These are phyloP conservation scores for Periplaneta americana DNA, from an alignment of 1,140 invertebrate genomes.

Conservation along the genomic window DNA sequence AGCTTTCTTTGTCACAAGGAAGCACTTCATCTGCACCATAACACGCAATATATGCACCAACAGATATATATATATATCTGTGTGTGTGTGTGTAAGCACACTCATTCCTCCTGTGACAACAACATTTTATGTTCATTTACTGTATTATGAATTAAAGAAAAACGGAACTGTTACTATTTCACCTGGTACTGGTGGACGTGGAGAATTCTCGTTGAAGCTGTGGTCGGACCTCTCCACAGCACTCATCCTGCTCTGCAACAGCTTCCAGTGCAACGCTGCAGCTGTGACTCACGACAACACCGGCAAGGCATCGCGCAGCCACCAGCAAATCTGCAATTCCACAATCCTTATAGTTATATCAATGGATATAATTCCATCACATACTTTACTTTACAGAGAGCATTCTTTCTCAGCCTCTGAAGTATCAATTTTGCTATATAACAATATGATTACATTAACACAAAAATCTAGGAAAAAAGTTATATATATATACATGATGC, in stretches of 20 bases:
- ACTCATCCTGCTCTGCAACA: constrained; percentile 11
- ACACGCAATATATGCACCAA: too few relatives aligned
- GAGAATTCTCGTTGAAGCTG: constrained; percentile 47
- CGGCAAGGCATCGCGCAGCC: neutral
- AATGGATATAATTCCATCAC: neutral
- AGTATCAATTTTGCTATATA: neutral
- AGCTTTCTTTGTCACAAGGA: too few relatives aligned
- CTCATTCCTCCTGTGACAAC: too few relatives aligned
- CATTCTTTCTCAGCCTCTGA: neutral
- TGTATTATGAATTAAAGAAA: too few relatives aligned
- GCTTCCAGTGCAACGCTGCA: neutral
- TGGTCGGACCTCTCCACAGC: constrained; percentile 20
- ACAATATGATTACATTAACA: neutral
- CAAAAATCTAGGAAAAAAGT: neutral
- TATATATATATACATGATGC: neutral
- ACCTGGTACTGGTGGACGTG: constrained; percentile 46
- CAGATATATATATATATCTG: too few relatives aligned
- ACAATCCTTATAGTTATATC: too few relatives aligned
- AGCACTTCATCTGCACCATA: too few relatives aligned
- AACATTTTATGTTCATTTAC: too few relatives aligned
- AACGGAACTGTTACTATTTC: constrained; percentile 22
- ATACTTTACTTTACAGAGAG: neutral
- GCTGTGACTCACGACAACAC: neutral
- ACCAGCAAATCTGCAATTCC: neutral
- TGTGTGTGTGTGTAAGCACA: too few relatives aligned